Evolutionary conservation across 2,888 invertebrate species (phyloP).

Genomic region (Reticulitermes lucifugus): DNA sequence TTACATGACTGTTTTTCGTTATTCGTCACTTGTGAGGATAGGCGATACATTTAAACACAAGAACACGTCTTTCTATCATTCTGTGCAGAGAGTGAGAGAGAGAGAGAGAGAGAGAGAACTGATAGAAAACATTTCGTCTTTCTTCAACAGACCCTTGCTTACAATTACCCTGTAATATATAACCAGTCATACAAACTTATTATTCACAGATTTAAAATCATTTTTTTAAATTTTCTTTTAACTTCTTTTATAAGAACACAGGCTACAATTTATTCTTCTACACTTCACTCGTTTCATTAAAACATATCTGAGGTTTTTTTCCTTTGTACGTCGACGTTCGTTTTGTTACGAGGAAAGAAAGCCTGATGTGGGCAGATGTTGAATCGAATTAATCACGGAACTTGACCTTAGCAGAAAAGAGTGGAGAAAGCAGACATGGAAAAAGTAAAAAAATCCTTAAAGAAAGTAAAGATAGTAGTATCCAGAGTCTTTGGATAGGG

Average conservation of each 20-base stretch:
- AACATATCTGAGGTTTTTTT: not conserved
- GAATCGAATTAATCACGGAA: constrained; percentile 26
- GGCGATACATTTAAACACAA: not conserved
- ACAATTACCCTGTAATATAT: not conserved
- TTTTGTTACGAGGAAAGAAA: constrained; percentile 2
- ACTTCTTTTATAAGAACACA: not conserved
- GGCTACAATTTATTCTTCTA: not conserved
- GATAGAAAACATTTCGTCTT: not conserved
- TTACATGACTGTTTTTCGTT: not conserved
- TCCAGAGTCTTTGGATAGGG: no score
- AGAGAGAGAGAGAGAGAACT: not conserved
- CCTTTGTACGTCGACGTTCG: not conserved
- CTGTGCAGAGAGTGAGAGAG: no score
- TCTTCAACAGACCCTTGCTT: not conserved
- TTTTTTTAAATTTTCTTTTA: not conserved
- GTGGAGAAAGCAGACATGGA: not conserved
- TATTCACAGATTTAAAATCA: not conserved
- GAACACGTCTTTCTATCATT: not conserved
- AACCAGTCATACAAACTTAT: constrained; percentile 1
- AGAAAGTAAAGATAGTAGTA: not conserved
- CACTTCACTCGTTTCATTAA: not conserved
- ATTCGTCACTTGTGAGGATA: not conserved
- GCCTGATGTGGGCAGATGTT: not conserved
- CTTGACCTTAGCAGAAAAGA: not conserved
- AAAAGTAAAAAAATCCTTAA: not conserved